These are phyloP conservation scores for Lithosia quadra DNA, from an alignment of 2,888 invertebrate genomes.

Conservation along the genomic window DNA sequence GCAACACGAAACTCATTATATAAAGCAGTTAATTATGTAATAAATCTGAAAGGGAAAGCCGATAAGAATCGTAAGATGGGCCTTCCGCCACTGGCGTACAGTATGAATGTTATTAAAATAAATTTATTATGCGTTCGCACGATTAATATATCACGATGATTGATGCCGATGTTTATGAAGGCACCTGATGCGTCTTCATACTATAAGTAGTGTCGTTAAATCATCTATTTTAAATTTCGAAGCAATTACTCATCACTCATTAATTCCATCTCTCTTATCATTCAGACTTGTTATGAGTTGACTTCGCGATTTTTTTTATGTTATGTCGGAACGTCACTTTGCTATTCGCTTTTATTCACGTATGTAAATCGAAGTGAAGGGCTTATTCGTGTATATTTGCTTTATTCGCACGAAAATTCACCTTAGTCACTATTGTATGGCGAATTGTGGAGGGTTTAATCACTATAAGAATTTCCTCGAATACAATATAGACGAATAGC, in stretches of 20 bases:
- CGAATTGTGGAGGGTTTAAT: no score
- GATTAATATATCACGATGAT: conserved; percentile 9
- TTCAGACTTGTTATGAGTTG: background rate
- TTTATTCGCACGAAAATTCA: no score
- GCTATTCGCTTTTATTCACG: no score
- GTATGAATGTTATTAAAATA: background rate
- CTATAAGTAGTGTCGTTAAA: background rate
- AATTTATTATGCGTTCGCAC: background rate
- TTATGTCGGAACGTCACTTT: no score
- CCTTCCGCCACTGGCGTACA: background rate
- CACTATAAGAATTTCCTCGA: no score
- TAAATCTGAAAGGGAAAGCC: conserved; percentile 4
- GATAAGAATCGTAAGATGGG: background rate
- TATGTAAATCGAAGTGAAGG: no score
- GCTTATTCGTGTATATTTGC: no score
- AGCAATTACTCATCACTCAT: background rate
- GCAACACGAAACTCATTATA: background rate
- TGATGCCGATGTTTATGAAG: background rate
- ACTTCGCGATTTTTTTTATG: background rate
- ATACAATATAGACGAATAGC: no score
- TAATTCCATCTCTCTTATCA: background rate
- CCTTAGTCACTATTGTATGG: no score
- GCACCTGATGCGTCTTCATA: conserved; percentile 1
- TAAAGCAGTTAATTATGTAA: background rate
- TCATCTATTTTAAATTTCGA: background rate